Conservation (phyloP, 2,797 vertebrate genomes). For the Triplophysa yarkandensis region DNA sequence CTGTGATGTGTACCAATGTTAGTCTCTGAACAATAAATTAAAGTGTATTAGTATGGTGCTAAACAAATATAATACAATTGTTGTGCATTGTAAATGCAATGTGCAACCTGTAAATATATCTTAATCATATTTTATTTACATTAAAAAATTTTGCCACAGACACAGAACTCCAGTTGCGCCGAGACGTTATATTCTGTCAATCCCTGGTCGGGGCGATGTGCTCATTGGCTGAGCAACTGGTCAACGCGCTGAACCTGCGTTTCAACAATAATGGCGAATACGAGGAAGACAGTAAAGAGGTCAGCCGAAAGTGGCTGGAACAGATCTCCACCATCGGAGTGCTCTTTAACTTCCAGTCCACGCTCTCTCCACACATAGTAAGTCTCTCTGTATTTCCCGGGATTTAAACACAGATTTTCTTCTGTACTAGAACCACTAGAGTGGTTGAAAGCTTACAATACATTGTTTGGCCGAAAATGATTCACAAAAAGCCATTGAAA, state of each 20-base stretch:
- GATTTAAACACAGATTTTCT: background rate
- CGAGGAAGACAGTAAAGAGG: conserved; percentile 92
- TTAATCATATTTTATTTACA: background rate
- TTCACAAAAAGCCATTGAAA: background rate
- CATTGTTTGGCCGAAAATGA: background rate
- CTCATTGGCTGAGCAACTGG: conserved; percentile 89
- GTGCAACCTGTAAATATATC: too few species aligned
- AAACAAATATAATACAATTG: background rate
- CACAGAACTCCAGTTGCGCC: conserved; percentile 88
- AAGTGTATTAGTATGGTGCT: background rate
- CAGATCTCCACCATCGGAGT: conserved; percentile 90
- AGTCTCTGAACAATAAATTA: conserved; percentile 4
- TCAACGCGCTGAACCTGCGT: conserved; percentile 86
- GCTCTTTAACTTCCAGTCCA: conserved; percentile 91
- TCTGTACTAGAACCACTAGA: background rate
- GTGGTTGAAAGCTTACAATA: background rate
- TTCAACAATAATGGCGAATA: conserved; percentile 98
- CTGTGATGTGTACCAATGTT: background rate
- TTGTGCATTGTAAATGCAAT: background rate
- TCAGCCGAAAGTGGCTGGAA: conserved; percentile 97
- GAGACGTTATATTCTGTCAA: conserved; percentile 95
- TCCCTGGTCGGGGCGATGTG: conserved; percentile 87
- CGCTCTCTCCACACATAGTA: conserved; percentile 84
- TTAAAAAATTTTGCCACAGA: conserved; percentile 71
- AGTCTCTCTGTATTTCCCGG: conserved; percentile 58